Evolutionary conservation across 2,888 invertebrate species (phyloP).

Genomic region (Macrophya alboannulata): DNA sequence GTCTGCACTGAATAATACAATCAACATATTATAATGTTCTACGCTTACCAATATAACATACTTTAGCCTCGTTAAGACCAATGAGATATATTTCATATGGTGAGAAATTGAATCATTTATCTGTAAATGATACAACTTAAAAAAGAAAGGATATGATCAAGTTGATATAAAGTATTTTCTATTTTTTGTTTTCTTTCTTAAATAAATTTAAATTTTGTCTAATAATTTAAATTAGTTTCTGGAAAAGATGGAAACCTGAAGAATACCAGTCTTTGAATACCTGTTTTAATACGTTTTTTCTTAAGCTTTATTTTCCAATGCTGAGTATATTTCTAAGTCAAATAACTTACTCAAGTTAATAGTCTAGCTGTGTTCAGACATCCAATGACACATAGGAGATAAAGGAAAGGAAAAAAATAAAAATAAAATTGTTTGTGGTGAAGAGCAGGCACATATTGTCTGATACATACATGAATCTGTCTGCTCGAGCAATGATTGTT

Average conservation of each 20-base stretch:
- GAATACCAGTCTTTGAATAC: background rate
- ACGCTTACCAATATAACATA: constrained; percentile 11
- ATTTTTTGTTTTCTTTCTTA: background rate
- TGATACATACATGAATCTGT: background rate
- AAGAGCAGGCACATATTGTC: background rate
- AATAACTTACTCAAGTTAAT: background rate
- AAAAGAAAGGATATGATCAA: background rate
- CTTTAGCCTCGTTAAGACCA: constrained; percentile 23
- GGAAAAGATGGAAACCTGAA: background rate
- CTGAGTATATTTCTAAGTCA: background rate
- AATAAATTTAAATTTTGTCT: background rate
- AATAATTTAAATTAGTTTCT: background rate
- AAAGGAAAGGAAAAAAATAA: too few species aligned
- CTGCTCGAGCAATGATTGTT: background rate
- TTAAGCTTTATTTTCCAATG: background rate
- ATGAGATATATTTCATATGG: background rate
- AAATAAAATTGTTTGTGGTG: background rate
- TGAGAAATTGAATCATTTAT: background rate
- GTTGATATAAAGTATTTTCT: background rate
- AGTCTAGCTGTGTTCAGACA: background rate
- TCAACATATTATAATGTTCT: background rate
- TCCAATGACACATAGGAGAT: background rate
- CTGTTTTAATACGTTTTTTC: background rate
- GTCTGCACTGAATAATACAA: background rate
- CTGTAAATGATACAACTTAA: background rate